Evolutionary conservation across 2,888 invertebrate species (phyloP), one percentile per base, ranked within the genome.

Genomic region (Strigamia transsilvanica): DNA sequence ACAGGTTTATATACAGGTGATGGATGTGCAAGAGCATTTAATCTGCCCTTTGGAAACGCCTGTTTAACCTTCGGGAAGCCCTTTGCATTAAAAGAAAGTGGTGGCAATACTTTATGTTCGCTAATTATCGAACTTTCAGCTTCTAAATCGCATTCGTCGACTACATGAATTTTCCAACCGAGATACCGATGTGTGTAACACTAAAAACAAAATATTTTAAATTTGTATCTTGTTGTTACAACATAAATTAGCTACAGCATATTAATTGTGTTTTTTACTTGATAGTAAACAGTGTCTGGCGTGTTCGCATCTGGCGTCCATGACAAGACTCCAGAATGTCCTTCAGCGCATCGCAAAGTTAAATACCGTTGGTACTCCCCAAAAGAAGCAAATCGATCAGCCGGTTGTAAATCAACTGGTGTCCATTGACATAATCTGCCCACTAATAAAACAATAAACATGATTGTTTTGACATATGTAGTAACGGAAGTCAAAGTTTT

Each of bases 211-310:
- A 38, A 56, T 56, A n/a, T n/a, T n/a, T n/a, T n/a, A n/a, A n/a
- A n/a, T n/a, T n/a, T n/a, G n/a, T n/a, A n/a, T n/a, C n/a, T n/a
- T n/a, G n/a, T n/a, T n/a, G n/a, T n/a, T n/a, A n/a, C n/a, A n/a
- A n/a, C n/a, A n/a, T n/a, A n/a, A n/a, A n/a, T n/a, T n/a, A n/a
- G n/a, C n/a, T n/a, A n/a, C n/a, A 27, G 3, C 27, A 27, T n/a
- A 18, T 18, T 56, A 56, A 46, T 13, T 46, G 15, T 42, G 42
- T 18, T 12, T n/a, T 9, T 85, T 87, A 94, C 95, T 91, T 95
- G 97, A 88, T 97, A 97, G 87, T 96, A 97, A 56, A 97, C 95
- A 9, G 94, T 93, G 87, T 97, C 94, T 0, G 97, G 97, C 0
- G 97, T 97, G 85, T 93, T 91, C 82, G 90, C 89, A 87, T 96